phyloP scores from a whole-genome alignment of 1,140 invertebrate species.

The Habropoda laboriosa region DNA sequence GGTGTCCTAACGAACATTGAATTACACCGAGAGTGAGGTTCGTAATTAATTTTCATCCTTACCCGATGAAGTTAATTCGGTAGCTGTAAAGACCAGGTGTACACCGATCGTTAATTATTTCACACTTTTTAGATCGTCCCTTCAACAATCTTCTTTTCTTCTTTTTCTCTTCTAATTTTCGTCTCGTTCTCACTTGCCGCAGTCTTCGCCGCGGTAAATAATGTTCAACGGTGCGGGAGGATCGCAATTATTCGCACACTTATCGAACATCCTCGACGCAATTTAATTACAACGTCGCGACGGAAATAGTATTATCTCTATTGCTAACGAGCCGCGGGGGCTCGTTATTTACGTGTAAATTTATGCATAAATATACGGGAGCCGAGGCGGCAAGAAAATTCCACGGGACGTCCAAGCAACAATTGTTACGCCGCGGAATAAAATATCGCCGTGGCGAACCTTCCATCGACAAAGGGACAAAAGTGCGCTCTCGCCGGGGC shows the following conservation, averaged over 20 bases:
- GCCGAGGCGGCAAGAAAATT: background rate
- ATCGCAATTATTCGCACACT: conserved; percentile 21
- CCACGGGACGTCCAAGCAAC: conserved; percentile 2
- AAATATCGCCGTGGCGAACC: conserved; percentile 19
- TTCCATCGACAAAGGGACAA: conserved; percentile 30
- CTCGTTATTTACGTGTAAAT: conserved; percentile 36
- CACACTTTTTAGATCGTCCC: too few relatives aligned
- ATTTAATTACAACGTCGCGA: conserved; percentile 21
- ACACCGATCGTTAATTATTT: conserved; percentile 14
- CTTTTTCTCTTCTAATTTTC: background rate
- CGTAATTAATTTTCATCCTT: conserved; percentile 26
- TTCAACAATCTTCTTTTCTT: background rate
- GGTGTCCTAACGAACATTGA: conserved; percentile 12
- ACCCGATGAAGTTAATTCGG: conserved; percentile 12
- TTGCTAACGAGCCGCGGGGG: conserved; percentile 14
- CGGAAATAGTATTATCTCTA: conserved; percentile 20
- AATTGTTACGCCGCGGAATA: conserved; percentile 24
- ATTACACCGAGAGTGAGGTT: background rate
- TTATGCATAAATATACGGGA: conserved; percentile 36
- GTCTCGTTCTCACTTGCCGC: too few relatives aligned
- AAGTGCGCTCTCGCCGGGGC: conserved; percentile 6
- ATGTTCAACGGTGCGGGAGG: background rate
- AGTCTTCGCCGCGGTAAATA: background rate
- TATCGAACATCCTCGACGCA: conserved; percentile 10
- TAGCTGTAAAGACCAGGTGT: background rate